Evolutionary conservation across 2,113 vertebrate species (phyloP), one percentile per base, ranked within the genome.

Genomic region (Drymodes brunneopygia): DNA sequence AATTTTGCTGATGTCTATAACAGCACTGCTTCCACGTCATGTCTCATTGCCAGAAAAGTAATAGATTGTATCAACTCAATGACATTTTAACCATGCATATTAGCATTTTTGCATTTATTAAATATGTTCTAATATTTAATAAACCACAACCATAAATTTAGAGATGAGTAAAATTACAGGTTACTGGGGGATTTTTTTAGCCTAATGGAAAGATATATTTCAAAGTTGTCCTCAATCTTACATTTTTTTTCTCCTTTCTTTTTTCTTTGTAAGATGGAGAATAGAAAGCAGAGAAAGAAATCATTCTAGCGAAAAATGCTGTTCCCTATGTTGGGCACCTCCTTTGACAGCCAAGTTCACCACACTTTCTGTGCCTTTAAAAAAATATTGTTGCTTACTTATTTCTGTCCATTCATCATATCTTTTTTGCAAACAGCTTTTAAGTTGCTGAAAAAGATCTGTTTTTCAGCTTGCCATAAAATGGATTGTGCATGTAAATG

Each of bases 311-410:
- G 40, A 82, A 93, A 91, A 69, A 54, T 44, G 1, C 1, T 70
- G 2, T 38, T 29, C 18, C 11, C 6, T 38, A 0, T 29, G 9
- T 11, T 31, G 6, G 20, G 2, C 27, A 71, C 6, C 0, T 7
- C 11, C 17, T 72, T 51, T 61, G 12, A 35, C 8, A 56, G 19
- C 2, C 24, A 78, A 71, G 3, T 67, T 88, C n/a, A 22, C 9
- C 4, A 28, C 3, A 42, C 20, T 65, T 93, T 51, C 28, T 73
- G 12, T 27, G 23, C 4, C 45, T 88, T n/a, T 54, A 83, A 45
- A 62, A 62, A 86, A 66, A 44, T 54, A 51, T 19, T 1, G 36
- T 47, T 45, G 2, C 7, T 62, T 54, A 45, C 7, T 54, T 60
- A 24, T 38, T 72, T 90, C 25, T 17, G n/a, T 56, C 24, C 22